Evolutionary conservation across 2,888 invertebrate species (phyloP), one percentile per base, ranked within the genome.

Genomic region (Caenorhabditis uteleia): DNA sequence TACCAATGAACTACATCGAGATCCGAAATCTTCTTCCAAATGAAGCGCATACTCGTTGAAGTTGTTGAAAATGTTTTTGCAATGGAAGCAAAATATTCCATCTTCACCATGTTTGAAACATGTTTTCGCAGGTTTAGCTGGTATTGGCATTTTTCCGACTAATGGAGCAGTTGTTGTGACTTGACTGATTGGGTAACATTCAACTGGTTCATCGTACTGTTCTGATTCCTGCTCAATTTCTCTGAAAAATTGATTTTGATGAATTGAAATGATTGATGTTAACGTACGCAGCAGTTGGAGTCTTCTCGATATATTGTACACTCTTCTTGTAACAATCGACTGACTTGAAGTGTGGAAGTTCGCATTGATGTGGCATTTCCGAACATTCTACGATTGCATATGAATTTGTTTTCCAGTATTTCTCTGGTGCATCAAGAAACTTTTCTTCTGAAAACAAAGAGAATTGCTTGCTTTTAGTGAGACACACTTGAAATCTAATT

Each of bases 1-100:
- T n/a, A n/a, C n/a, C n/a, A n/a, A n/a, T n/a, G n/a, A n/a, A n/a
- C n/a, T n/a, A n/a, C n/a, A n/a, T n/a, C n/a, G n/a, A n/a, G n/a
- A n/a, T n/a, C n/a, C n/a, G n/a, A n/a, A n/a, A n/a, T 46, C 46
- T 27, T 47, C 26, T 1, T 23, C n/a, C 10, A 56, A 27, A 48
- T 62, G 62, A 1, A 53, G 27, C 5, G 50, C 33, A 27, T 23
- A 62, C n/a, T 56, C 53, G 26, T 46, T 48, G 36, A 43, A 57
- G 18, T 34, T 62, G 8, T 57, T 31, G 23, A 62, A 62, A 0
- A 53, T 18, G 20, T 26, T 36, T 25, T 50, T 42, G 29, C 62
- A 62, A 27, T 38, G 43, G 53, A 53, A 62, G 45, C 62, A 62
- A 23, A 57, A 62, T 1, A 50, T 45, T n/a, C 56, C 62, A 23